These are phyloP conservation scores for Gallirallus australis DNA, from an alignment of 2,797 vertebrate genomes.

Conservation along the genomic window DNA sequence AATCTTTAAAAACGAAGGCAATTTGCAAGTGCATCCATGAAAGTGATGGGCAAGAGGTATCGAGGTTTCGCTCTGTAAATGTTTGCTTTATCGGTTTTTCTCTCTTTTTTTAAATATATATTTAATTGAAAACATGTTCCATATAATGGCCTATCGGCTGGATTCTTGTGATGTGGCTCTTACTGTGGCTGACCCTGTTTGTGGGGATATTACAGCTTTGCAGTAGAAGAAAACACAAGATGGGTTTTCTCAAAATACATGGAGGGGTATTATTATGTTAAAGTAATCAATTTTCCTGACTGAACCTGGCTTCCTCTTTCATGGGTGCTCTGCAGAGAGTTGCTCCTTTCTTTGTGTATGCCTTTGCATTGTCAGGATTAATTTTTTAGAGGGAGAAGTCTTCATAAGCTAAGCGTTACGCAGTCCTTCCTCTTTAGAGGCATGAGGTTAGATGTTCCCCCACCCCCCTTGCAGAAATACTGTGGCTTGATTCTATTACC, in stretches of 20 bases:
- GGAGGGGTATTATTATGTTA: conserved; percentile 26
- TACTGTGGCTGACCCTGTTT: conserved; percentile 21
- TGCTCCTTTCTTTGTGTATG: not conserved
- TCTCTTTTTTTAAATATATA: not conserved
- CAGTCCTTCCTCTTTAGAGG: not conserved
- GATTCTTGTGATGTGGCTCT: conserved; percentile 45
- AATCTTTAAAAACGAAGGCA: not conserved
- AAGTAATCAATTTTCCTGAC: conserved; percentile 37
- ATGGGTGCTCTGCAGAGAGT: conserved; percentile 27
- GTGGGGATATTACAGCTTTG: conserved; percentile 11
- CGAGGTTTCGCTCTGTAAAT: not conserved
- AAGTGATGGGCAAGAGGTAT: not conserved
- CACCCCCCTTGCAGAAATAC: not conserved
- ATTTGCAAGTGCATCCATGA: not conserved
- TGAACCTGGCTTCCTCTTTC: not conserved
- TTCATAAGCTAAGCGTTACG: not conserved
- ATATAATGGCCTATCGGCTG: conserved; percentile 9
- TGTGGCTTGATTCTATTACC: not conserved
- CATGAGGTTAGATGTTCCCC: not conserved
- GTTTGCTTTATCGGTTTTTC: not conserved
- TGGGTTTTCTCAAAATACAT: conserved; percentile 9
- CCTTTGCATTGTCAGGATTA: conserved; percentile 43
- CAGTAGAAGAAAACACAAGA: not conserved
- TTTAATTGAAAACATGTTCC: conserved; percentile 12
- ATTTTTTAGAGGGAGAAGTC: conserved; percentile 25